These are phyloP conservation scores for Steinernema feltiae DNA, from an alignment of 1,140 invertebrate species.

Conservation along the genomic window DNA sequence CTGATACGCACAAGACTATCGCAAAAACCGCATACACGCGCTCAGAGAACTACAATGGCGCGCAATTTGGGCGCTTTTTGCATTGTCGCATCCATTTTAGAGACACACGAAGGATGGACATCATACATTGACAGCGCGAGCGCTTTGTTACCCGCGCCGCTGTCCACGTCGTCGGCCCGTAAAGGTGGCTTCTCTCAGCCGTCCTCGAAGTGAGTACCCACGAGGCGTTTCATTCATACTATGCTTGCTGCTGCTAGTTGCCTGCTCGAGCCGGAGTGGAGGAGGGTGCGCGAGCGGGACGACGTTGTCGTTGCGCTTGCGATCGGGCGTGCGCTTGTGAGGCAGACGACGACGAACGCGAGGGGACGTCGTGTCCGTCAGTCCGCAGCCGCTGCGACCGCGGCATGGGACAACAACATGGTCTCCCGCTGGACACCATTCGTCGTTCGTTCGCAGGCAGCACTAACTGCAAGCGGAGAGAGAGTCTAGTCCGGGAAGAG, in stretches of 20 bases:
- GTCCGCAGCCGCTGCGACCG: not conserved
- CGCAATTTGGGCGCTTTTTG: slow-evolving; percentile 7
- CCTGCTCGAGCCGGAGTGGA: not conserved
- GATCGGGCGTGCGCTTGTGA: slow-evolving; percentile 5
- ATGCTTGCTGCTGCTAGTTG: not conserved
- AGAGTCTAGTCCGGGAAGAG: not conserved
- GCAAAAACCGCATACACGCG: not conserved
- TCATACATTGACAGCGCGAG: not conserved
- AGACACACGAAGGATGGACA: not conserved
- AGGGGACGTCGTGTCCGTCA: not conserved
- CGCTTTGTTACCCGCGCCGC: not conserved
- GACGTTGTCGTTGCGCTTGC: not conserved
- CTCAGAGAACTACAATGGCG: not conserved
- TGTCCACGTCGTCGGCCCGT: not conserved
- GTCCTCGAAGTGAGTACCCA: not conserved
- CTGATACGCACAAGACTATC: not conserved
- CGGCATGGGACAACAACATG: slow-evolving; percentile 12
- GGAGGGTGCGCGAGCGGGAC: slow-evolving; percentile 3
- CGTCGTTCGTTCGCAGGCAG: not conserved
- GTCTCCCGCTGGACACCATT: not conserved
- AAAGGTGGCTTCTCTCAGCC: not conserved
- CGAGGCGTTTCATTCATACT: slow-evolving; percentile 8
- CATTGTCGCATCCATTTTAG: not conserved
- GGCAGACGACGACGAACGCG: not conserved
- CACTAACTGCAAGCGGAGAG: not conserved